These are phyloP conservation scores for Gorilla gorilla DNA, from an alignment of 2,113 vertebrate genomes.

Conservation along the genomic window DNA sequence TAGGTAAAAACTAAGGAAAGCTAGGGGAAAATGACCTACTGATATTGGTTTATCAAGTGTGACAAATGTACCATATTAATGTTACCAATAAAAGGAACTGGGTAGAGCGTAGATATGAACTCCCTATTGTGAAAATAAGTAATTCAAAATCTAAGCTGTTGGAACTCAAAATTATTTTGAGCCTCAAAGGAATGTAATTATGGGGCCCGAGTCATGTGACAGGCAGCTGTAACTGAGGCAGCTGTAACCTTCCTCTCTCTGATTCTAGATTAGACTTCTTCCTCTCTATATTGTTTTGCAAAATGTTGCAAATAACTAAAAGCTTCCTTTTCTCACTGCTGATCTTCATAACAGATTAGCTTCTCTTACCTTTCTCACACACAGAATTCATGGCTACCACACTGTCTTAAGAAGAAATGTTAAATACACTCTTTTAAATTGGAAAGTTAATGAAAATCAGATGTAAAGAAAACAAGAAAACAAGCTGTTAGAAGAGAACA, in stretches of 20 bases:
- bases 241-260: background rate
- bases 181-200: background rate
- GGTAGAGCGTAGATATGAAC: accelerated
- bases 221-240: background rate
- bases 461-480: background rate
- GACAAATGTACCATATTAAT: no score
- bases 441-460: background rate
- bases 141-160: background rate
- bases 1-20: background rate
- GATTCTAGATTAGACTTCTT: background rate
- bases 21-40: background rate
- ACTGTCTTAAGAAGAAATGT: background rate
- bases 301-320: background rate
- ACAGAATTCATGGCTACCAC: background rate
- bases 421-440: background rate
- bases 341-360: background rate
- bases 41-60: background rate
- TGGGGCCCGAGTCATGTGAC: background rate
- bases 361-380: background rate
- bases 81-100: no score
- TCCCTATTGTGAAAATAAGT: background rate
- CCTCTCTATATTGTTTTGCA: background rate
- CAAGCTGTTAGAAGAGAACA: background rate
- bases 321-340: background rate
- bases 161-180: background rate